Evolutionary conservation across 1,140 invertebrate genomes (phyloP).

Genomic region (Lineus longissimus): DNA sequence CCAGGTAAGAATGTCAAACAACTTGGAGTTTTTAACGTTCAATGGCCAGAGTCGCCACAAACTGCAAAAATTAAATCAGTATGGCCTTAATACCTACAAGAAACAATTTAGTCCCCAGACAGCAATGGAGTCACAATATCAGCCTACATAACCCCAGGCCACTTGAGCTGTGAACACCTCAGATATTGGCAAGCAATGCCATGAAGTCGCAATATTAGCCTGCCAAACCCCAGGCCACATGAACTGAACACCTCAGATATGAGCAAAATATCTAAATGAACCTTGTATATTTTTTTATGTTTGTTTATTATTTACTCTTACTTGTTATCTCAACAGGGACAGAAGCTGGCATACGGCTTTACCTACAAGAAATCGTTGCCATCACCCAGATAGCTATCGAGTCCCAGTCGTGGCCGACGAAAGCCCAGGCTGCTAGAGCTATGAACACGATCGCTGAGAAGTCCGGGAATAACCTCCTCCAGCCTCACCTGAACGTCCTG

Average conservation of each 20-base stretch:
- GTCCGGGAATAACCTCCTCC: constrained; percentile 65
- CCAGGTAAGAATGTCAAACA: constrained; percentile 60
- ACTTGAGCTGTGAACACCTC: too few species aligned
- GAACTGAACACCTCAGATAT: not conserved
- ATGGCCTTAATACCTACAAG: too few species aligned
- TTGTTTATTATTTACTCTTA: not conserved
- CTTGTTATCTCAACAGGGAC: too few species aligned
- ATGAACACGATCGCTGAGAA: constrained; percentile 75
- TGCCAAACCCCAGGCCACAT: too few species aligned
- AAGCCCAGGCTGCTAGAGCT: constrained; percentile 78
- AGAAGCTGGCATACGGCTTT: constrained; percentile 74
- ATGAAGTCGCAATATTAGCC: too few species aligned
- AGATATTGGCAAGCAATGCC: too few species aligned
- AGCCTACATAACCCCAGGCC: too few species aligned
- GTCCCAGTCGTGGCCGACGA: constrained; percentile 80
- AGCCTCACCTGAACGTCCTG: constrained; percentile 64
- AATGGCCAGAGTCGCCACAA: too few species aligned
- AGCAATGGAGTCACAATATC: too few species aligned
- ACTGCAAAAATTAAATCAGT: too few species aligned
- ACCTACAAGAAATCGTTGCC: constrained; percentile 69
- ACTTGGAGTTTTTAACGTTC: too few species aligned
- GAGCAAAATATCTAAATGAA: not conserved
- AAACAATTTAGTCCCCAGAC: too few species aligned
- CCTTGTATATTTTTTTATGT: not conserved
- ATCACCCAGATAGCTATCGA: constrained; percentile 68